Evolutionary conservation across 2,113 vertebrate species (phyloP).

Genomic region (Archilochus colubris): DNA sequence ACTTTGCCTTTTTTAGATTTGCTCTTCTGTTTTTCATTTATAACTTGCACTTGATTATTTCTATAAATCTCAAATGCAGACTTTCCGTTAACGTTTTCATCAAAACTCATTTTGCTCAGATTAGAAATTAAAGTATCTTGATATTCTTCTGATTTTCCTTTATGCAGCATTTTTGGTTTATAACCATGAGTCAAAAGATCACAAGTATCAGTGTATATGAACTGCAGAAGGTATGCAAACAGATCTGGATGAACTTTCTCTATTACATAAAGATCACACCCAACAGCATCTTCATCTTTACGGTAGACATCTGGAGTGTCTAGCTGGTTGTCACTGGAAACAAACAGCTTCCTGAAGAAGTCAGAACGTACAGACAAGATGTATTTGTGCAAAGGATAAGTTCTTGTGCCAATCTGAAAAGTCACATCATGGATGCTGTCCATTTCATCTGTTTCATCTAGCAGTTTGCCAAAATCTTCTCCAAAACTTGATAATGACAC

Average conservation of each 20-base stretch:
- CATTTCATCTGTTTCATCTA: slow-evolving; percentile 88
- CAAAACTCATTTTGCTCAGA: slow-evolving; percentile 82
- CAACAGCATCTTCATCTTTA: slow-evolving; percentile 87
- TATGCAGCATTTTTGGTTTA: slow-evolving; percentile 74
- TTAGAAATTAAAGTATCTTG: slow-evolving; percentile 83
- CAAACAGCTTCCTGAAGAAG: slow-evolving; percentile 88
- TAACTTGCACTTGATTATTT: slow-evolving; percentile 76
- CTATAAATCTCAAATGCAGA: slow-evolving; percentile 88
- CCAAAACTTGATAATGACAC: slow-evolving; percentile 87
- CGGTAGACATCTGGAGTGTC: slow-evolving; percentile 76
- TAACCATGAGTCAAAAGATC: slow-evolving; percentile 88
- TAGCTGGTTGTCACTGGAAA: slow-evolving; percentile 58
- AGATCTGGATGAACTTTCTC: slow-evolving; percentile 90
- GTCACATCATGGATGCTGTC: slow-evolving; percentile 95
- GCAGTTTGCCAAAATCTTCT: slow-evolving; percentile 86
- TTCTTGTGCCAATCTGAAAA: slow-evolving; percentile 87
- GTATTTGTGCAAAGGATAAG: slow-evolving; percentile 92
- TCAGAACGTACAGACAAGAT: slow-evolving; percentile 88
- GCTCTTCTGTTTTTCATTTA: slow-evolving; percentile 83
- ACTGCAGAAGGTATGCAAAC: slow-evolving; percentile 87
- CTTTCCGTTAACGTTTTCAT: slow-evolving; percentile 77
- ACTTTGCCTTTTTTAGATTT: slow-evolving; percentile 88
- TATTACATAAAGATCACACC: slow-evolving; percentile 88
- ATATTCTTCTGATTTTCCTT: slow-evolving; percentile 70
- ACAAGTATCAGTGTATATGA: slow-evolving; percentile 94